Percentiles rank a stretch among this genome's conserved stretches.
phyloP scores from a whole-genome alignment of 2,113 vertebrate genomes.

The Ophiodon elongatus region DNA sequence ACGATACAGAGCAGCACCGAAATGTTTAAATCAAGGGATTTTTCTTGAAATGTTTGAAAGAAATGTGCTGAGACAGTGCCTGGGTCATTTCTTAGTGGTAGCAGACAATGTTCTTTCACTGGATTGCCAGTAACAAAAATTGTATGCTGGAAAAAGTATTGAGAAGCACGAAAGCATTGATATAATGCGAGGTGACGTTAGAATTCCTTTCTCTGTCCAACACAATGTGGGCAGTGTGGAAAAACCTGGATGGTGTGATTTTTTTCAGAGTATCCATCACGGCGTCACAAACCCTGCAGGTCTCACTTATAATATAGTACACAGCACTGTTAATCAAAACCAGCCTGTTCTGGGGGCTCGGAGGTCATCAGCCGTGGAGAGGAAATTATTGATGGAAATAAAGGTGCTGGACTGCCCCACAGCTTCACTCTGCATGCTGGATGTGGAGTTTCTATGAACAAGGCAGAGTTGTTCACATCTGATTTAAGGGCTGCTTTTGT shows the following conservation, averaged over 20 bases:
- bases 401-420: conserved; percentile 66
- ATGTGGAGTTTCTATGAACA: conserved; percentile 70
- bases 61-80: conserved; percentile 69
- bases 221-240: conserved; percentile 77
- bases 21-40: conserved; percentile 59
- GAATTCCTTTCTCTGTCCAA: conserved; percentile 61
- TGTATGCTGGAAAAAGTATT: conserved; percentile 69
- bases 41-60: conserved; percentile 67
- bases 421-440: conserved; percentile 46
- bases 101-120: conserved; percentile 64
- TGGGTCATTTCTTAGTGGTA: conserved; percentile 60
- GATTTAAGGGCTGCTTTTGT: conserved; percentile 86
- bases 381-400: conserved; percentile 79
- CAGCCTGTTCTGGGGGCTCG: conserved; percentile 65
- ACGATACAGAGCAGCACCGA: conserved; percentile 56
- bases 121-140: conserved; percentile 62
- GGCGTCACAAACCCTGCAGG: conserved; percentile 84
- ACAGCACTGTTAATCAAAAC: conserved; percentile 76
- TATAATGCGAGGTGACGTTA: conserved; percentile 77
- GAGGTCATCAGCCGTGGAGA: conserved; percentile 75
- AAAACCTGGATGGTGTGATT: conserved; percentile 74
- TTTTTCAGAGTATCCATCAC: conserved; percentile 88
- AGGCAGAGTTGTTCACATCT: conserved; percentile 76
- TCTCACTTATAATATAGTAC: conserved; percentile 73
- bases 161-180: conserved; percentile 59